These are phyloP conservation scores for Dendroctonus ponderosae DNA, from an alignment of 1,140 invertebrate species.

Conservation along the genomic window DNA sequence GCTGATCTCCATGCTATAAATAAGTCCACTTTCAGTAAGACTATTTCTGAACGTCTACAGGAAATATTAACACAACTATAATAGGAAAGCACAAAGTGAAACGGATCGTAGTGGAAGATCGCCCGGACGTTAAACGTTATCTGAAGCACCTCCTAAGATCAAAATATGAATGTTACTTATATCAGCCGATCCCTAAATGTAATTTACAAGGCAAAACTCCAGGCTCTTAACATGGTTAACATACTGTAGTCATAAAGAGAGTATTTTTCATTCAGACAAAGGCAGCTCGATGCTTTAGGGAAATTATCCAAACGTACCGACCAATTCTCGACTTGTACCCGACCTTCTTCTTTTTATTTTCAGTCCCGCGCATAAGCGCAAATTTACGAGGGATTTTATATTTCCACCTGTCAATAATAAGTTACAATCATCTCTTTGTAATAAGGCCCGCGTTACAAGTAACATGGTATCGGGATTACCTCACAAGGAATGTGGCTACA, in stretches of 20 bases:
- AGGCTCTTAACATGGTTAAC: background rate
- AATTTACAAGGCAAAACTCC: too few relatives aligned
- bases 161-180: too few relatives aligned
- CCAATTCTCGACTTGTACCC: constrained; percentile 6
- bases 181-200: too few relatives aligned
- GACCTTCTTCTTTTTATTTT: constrained; percentile 14
- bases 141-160: too few relatives aligned
- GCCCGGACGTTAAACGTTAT: too few relatives aligned
- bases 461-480: constrained; percentile 29
- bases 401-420: constrained; percentile 33
- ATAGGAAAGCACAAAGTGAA: too few relatives aligned
- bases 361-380: constrained; percentile 19
- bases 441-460: constrained; percentile 31
- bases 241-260: background rate
- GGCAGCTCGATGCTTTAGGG: constrained; percentile 7
- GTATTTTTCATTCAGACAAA: constrained; percentile 8
- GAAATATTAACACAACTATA: too few relatives aligned
- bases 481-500: constrained; percentile 31
- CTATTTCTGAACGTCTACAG: too few relatives aligned
- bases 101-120: too few relatives aligned
- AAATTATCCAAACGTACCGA: constrained; percentile 8
- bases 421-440: constrained; percentile 34
- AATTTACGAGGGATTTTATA: constrained; percentile 33
- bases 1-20: too few relatives aligned
- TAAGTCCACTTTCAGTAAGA: too few relatives aligned